A percentile compares a stretch with the other conserved stretches of the same genome.
These are phyloP conservation scores for Rhagonycha lutea DNA, from an alignment of 2,888 invertebrate genomes.

Conservation along the genomic window DNA sequence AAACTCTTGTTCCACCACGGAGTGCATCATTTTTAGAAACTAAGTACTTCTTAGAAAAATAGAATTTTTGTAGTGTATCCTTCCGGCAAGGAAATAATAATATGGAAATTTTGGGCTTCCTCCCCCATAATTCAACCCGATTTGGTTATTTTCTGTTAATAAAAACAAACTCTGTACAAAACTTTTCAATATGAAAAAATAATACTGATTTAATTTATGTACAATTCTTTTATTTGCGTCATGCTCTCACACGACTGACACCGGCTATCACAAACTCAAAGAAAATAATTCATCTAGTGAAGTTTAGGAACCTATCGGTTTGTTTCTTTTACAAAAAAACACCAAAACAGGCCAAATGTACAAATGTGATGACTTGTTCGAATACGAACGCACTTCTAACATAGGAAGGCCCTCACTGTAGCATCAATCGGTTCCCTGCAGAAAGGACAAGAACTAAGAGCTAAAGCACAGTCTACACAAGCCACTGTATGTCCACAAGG, in stretches of 20 bases:
- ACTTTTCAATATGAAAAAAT: not conserved
- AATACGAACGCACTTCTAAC: slow-evolving; percentile 35
- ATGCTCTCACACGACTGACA: not conserved
- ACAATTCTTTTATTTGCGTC: not conserved
- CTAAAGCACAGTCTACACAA: slow-evolving; percentile 88
- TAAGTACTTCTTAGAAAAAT: not conserved
- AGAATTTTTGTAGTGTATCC: not conserved
- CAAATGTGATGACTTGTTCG: not conserved
- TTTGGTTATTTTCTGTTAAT: not conserved
- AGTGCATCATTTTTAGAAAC: not conserved
- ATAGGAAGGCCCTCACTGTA: slow-evolving; percentile 67
- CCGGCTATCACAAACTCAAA: not conserved
- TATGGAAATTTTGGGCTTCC: not conserved
- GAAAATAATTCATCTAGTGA: not conserved
- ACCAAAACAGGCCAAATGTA: not conserved
- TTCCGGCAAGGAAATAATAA: not conserved
- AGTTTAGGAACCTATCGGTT: not conserved
- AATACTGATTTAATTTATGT: not conserved
- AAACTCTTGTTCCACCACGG: not conserved
- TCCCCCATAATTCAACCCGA: not conserved
- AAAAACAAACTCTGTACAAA: not conserved
- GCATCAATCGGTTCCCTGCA: slow-evolving; percentile 78
- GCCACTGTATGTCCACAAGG: slow-evolving; percentile 95
- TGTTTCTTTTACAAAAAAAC: not conserved
- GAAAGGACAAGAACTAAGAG: slow-evolving; percentile 83